A percentile compares a stretch with the other conserved stretches of the same genome.
Conservation (phyloP, 2,797 vertebrate species). For the Botia almorhae region DNA sequence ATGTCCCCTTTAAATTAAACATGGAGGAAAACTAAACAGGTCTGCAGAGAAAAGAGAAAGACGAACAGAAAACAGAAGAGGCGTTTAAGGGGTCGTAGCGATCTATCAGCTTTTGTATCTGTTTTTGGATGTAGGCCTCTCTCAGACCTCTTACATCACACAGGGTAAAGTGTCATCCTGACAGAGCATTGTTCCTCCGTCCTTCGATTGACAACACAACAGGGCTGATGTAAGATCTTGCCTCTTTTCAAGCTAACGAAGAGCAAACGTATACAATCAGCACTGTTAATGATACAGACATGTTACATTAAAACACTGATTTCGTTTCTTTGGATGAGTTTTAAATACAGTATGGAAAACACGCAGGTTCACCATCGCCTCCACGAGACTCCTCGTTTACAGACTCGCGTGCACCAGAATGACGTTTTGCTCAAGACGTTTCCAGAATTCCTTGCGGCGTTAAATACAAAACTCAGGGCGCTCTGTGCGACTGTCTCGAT, state of each 20-base stretch:
- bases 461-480: slow-evolving; percentile 2
- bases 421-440: background rate
- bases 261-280: slow-evolving; percentile 26
- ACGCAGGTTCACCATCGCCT: slow-evolving; percentile 4
- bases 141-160: background rate
- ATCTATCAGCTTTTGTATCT: slow-evolving; percentile 43
- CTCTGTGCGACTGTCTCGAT: background rate
- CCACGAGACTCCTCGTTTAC: background rate
- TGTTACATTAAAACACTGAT: slow-evolving; percentile 56
- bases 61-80: slow-evolving; percentile 41
- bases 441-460: slow-evolving; percentile 8
- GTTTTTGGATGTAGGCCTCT: slow-evolving; percentile 32
- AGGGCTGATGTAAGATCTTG: background rate
- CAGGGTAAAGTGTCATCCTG: slow-evolving; percentile 7
- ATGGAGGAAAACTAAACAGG: slow-evolving; percentile 43
- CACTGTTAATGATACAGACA: slow-evolving; percentile 44
- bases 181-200: background rate
- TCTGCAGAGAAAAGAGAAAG: slow-evolving; percentile 54
- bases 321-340: slow-evolving; percentile 47
- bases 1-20: slow-evolving; percentile 58
- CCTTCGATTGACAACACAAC: slow-evolving; percentile 12
- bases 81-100: slow-evolving; percentile 13
- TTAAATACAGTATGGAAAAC: slow-evolving; percentile 29
- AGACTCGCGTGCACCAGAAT: too few relatives aligned
- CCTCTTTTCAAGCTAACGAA: slow-evolving; percentile 20